Conservation (phyloP, 2,888 invertebrate genomes). For the Platycnemis pennipes region DNA sequence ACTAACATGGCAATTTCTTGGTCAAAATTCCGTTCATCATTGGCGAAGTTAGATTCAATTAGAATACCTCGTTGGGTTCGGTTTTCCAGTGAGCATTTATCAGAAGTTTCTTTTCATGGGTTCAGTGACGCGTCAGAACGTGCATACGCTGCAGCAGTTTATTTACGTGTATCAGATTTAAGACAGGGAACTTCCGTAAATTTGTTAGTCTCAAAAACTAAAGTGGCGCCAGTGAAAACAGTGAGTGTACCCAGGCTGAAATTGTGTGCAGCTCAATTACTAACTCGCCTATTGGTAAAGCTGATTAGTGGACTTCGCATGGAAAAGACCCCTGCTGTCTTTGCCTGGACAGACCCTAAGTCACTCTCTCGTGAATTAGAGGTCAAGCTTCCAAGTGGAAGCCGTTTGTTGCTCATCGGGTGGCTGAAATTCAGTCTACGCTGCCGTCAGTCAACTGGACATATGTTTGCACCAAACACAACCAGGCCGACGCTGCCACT, state of each 20-base stretch:
- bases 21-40: neutral
- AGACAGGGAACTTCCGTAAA: neutral
- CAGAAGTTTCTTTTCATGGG: neutral
- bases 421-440: neutral
- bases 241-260: neutral
- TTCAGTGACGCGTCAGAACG: neutral
- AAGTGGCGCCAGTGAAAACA: neutral
- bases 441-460: neutral
- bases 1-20: neutral
- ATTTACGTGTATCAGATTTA: neutral
- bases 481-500: neutral
- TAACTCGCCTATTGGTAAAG: neutral
- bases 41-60: neutral
- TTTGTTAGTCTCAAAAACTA: neutral
- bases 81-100: neutral
- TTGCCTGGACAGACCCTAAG: neutral
- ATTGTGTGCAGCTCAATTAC: neutral
- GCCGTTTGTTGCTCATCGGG: neutral
- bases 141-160: neutral
- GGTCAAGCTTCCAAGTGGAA: neutral
- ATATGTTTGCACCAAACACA: neutral
- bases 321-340: neutral
- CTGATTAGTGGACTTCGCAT: neutral
- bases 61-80: neutral
- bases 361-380: neutral